Evolutionary conservation across 2,797 vertebrate species (phyloP), one percentile per base, ranked within the genome.

Genomic region (Amniataba percoides): DNA sequence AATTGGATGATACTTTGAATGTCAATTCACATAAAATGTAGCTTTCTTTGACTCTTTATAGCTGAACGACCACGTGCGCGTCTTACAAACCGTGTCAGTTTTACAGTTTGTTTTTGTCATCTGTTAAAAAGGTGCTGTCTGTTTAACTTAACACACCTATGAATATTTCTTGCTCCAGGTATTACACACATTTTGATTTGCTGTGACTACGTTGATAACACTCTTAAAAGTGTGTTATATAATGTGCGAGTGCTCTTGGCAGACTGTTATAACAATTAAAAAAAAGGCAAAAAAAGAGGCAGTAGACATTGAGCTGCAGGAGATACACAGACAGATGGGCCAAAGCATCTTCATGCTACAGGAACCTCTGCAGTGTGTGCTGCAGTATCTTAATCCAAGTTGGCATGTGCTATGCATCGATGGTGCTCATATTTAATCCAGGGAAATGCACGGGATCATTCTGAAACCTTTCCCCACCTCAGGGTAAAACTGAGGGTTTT

Each of bases 1-100:
- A 81, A 77, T 78, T 78, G 62, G 67, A 77, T 6, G 46, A 71
- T 52, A 40, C 60, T 62, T 75, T 52, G 7, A 58, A 40, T 48
- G 69, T 85, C 36, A 72, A 5, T 70, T 84, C 55, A 43, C 9
- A 59, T 67, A 14, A 80, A 76, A 65, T 53, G 52, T 5, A 36
- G 23, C 48, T 56, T 21, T 51, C 21, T 71, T 63, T 75, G 57
- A 67, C 39, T 63, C 21, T 62, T 51, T 34, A 4, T 3, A 45
- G 14, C 18, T 9, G 3, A 31, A 31, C 27, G 3, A 31, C 3
- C 27, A 31, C 5, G 27, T 31, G 5, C 27, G 27, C 5, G 27
- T 31, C 27, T 3, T 31, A 31, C 27, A 31, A 31, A 31, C 27
- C 27, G 3, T 31, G 27, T 31, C 27, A 31, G 5, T 31, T 31